Percentiles rank a stretch among this genome's conserved stretches.
Evolutionary conservation across 2,113 vertebrate genomes (phyloP).

Genomic region (Scopus umbretta): DNA sequence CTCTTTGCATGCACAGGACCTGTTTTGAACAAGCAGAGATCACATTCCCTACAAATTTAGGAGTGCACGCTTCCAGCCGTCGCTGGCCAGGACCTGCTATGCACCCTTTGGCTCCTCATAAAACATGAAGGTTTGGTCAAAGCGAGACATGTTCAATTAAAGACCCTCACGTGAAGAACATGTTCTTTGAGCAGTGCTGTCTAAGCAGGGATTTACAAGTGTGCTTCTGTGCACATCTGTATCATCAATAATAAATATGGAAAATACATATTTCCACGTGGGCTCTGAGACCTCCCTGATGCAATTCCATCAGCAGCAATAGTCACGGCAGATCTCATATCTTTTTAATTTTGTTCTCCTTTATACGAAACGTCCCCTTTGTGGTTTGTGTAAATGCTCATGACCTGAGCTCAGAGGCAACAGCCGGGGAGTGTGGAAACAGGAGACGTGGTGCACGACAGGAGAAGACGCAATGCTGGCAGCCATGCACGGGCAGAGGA

Average conservation of each 20-base stretch:
- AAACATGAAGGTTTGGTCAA: background rate
- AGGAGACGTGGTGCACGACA: background rate
- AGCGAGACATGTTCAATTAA: background rate
- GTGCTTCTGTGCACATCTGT: background rate
- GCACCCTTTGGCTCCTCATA: no score
- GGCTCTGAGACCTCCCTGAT: background rate
- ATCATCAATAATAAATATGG: background rate
- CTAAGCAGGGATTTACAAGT: background rate
- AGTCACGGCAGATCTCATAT: background rate
- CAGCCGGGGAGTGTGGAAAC: background rate
- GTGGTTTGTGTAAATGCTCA: background rate
- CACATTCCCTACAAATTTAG: no score
- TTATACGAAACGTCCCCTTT: background rate
- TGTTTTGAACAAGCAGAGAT: background rate
- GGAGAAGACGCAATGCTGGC: background rate
- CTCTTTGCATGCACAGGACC: background rate
- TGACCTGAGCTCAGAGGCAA: background rate
- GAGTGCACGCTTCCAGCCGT: background rate
- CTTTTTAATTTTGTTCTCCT: background rate
- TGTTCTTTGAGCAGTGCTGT: background rate
- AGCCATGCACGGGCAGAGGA: background rate
- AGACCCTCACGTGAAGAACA: background rate
- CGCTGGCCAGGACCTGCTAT: fast-evolving
- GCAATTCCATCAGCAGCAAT: background rate
- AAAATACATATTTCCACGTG: background rate